Conservation (phyloP, 2,888 invertebrate species). For the Drosophila leonis region DNA sequence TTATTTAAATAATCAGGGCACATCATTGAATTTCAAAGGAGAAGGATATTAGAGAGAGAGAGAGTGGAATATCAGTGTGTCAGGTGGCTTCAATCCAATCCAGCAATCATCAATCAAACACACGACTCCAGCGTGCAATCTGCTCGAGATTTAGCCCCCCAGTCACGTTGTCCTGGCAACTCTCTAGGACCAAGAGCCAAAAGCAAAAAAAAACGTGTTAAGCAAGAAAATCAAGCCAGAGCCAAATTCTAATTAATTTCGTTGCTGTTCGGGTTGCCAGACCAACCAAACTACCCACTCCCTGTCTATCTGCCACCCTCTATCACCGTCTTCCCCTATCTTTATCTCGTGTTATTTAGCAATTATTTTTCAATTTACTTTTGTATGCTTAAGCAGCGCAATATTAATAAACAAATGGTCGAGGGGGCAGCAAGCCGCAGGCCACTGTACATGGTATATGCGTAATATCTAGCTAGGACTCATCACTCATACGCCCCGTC, state of each 20-base stretch:
- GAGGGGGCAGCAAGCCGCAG: conserved; percentile 12
- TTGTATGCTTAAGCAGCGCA: conserved; percentile 41
- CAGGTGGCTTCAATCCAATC: conserved; percentile 43
- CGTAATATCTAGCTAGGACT: conserved; percentile 26
- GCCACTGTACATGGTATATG: conserved; percentile 32
- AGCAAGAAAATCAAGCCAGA: conserved; percentile 23
- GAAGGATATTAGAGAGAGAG: background rate
- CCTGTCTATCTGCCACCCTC: background rate
- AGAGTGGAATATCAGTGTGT: conserved; percentile 39
- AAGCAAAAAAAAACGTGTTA: conserved; percentile 22
- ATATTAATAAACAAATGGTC: conserved; percentile 38
- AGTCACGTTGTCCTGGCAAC: conserved; percentile 42
- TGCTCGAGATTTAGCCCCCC: conserved; percentile 2
- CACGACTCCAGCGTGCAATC: conserved; percentile 28
- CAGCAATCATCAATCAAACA: conserved; percentile 51
- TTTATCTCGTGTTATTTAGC: conserved; percentile 45
- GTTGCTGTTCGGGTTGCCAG: conserved; percentile 20
- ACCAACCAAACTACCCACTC: conserved; percentile 7
- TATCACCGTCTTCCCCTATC: background rate
- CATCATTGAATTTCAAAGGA: conserved; percentile 51
- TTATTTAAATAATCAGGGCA: conserved; percentile 26
- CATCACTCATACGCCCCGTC: conserved; percentile 50
- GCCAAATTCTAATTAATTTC: conserved; percentile 64
- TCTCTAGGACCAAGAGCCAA: background rate
- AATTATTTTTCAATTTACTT: conserved; percentile 77